Evolutionary conservation across 2,888 invertebrate species (phyloP), one percentile per base, ranked within the genome.

Genomic region (Eumerus sabulonum): DNA sequence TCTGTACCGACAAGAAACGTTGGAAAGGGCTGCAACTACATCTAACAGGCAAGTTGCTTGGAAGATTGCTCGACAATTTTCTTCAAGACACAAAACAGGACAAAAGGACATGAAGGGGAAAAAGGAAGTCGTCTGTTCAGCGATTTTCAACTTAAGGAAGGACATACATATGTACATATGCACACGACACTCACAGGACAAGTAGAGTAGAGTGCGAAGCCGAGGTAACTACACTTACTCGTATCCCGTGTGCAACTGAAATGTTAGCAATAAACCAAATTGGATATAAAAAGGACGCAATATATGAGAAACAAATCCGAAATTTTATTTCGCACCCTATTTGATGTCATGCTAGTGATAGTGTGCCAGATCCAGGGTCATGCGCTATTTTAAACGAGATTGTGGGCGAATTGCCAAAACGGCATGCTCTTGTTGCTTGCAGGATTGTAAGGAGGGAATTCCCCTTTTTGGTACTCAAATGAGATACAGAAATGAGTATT

Each of bases 291-390:
- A 71, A 67, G 71, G 66, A 70, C 70, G 62, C 64, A 74, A 70
- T 74, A 79, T 74, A 74, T 73, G 70, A 74, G 70, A 79, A 74
- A 79, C 74, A 79, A 74, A 79, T 79, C 79, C 79, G 68, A 74
- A 74, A 79, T 74, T 79, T 79, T 74, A 79, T 79, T 79, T 73
- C 79, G 56, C 70, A 74, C 70, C 70, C 74, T 45, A 45, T 59
- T 70, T 56, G 40, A 40, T 64, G 56, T 57, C 47, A 45, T 54
- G 54, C 19, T n/a, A n/a, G n/a, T n/a, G 40, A 60, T 42, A 51
- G 53, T 70, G 47, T 57, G 40, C 9, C 16, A 13, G 38, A 17
- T n/a, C 5, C 48, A 14, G n/a, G 2, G 36, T n/a, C 9, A 12
- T 40, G 7, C 38, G 1, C 38, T 11, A 19, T 42, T 27, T 59